Evolutionary conservation across 2,113 vertebrate species (phyloP), one percentile per base, ranked within the genome.

Genomic region (Limanda limanda): DNA sequence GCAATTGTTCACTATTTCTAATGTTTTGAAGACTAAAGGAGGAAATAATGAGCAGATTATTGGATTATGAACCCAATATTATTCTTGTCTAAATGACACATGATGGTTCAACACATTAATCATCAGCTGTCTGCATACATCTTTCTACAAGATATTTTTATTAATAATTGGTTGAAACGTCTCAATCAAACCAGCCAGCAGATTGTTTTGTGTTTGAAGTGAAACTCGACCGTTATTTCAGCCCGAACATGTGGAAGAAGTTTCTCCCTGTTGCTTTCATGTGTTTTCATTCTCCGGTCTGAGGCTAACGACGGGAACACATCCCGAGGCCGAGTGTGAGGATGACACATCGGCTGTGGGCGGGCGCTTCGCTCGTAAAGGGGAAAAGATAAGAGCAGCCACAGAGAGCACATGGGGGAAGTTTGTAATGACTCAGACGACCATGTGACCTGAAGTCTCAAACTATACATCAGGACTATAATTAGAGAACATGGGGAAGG

Each of bases 361-460:
- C 9, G 23, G 7, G 54, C 35, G 64, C 51, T 17, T 65, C 5
- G 1, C 61, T 61, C 13, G 42, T 85, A 57, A 85, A 82, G 63
- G 21, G 55, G 8, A 10, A 68, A 54, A 69, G 2, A 79, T 48
- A 37, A 18, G 12, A 12, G 25, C 1, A 58, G n/a, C 31, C 23
- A 2, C 54, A 70, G 2, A 27, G 13, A 60, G 17, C 54, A 59
- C 23, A 24, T 31, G 64, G 56, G 76, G 90, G 20, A 88, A 88
- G 79, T 86, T 9, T 11, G 20, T 59, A 11, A 54, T 88, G 86
- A 91, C 58, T 90, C 82, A 80, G 61, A 15, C 4, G 0, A 61
- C 70, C 54, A 76, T 78, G 74, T 82, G 73, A 74, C 64, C 21
- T 9, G 20, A 60, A 17, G 31, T 55, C 20, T 23, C 31, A 25